Conservation (phyloP, 2,113 vertebrate genomes). For the Limanda limanda region DNA sequence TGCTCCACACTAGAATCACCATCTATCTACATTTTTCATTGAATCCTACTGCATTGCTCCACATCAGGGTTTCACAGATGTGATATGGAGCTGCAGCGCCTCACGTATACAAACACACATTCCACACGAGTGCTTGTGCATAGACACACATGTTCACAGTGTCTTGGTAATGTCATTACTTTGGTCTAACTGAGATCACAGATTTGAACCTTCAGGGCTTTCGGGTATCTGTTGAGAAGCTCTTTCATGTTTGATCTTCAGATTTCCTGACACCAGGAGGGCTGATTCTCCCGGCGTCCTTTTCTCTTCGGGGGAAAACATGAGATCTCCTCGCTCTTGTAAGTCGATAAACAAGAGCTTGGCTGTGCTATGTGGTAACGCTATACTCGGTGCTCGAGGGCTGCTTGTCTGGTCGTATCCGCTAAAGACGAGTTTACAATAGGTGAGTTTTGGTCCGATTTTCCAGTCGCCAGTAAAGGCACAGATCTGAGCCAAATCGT, state of each 20-base stretch:
- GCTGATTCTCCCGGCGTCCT: slow-evolving; percentile 33
- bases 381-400: slow-evolving; percentile 7
- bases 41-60: slow-evolving; percentile 19
- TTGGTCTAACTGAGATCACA: slow-evolving; percentile 41
- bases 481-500: background rate
- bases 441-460: too few relatives aligned
- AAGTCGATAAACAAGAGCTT: slow-evolving; percentile 25
- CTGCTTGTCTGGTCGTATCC: background rate
- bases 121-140: background rate
- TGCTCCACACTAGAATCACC: slow-evolving; percentile 25
- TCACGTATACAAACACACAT: background rate
- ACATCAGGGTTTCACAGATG: slow-evolving; percentile 17
- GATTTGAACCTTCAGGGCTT: slow-evolving; percentile 40
- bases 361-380: slow-evolving; percentile 14
- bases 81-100: background rate
- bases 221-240: slow-evolving; percentile 19
- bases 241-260: slow-evolving; percentile 60
- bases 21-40: slow-evolving; percentile 35
- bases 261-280: slow-evolving; percentile 48
- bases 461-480: background rate
- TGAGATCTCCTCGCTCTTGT: slow-evolving; percentile 16
- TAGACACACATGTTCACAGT: slow-evolving; percentile 13
- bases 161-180: slow-evolving; percentile 48
- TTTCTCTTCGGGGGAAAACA: slow-evolving; percentile 34
- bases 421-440: background rate